These are phyloP conservation scores for Scomberomorus guttatus DNA, from an alignment of 2,797 vertebrate genomes.

Conservation along the genomic window DNA sequence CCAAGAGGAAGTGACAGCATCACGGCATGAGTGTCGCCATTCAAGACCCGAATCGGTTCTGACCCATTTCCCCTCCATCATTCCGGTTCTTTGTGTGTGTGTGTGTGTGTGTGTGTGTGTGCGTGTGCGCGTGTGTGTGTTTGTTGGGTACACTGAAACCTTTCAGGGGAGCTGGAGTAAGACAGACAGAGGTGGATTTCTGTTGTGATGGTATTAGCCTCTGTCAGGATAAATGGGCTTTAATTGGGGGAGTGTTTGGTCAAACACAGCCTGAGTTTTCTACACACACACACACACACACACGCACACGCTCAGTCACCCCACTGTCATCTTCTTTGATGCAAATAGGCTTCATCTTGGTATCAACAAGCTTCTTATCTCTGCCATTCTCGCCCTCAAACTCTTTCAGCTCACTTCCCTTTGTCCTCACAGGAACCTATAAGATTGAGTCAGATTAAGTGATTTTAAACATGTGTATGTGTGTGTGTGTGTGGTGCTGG, in stretches of 20 bases:
- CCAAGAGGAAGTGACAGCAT: constrained; percentile 66
- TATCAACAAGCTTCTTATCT: constrained; percentile 39
- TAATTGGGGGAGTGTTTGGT: constrained; percentile 67
- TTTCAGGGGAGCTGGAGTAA: constrained; percentile 42
- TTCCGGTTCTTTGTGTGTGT: constrained; percentile 55
- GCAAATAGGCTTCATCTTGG: constrained; percentile 48
- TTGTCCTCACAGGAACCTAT: constrained; percentile 24
- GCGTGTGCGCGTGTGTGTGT: constrained; percentile 12
- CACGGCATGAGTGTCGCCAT: constrained; percentile 44
- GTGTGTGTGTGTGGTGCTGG: constrained; percentile 23
- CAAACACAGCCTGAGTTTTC: constrained; percentile 51
- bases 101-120: constrained; percentile 10
- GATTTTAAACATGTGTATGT: constrained; percentile 14
- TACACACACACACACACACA: constrained; percentile 14
- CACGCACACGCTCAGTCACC: constrained; percentile 6
- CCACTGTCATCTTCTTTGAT: constrained; percentile 35
- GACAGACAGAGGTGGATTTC: constrained; percentile 48
- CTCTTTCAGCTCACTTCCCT: not conserved
- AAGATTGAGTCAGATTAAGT: constrained; percentile 13
- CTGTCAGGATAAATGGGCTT: constrained; percentile 59
- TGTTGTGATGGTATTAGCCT: constrained; percentile 61
- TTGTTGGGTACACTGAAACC: constrained; percentile 29
- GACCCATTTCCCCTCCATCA: constrained; percentile 62
- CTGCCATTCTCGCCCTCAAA: constrained; percentile 2
- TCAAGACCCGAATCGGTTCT: constrained; percentile 63